These are phyloP conservation scores for Agrotis ipsilon DNA, from an alignment of 2,888 invertebrate genomes.

Conservation along the genomic window DNA sequence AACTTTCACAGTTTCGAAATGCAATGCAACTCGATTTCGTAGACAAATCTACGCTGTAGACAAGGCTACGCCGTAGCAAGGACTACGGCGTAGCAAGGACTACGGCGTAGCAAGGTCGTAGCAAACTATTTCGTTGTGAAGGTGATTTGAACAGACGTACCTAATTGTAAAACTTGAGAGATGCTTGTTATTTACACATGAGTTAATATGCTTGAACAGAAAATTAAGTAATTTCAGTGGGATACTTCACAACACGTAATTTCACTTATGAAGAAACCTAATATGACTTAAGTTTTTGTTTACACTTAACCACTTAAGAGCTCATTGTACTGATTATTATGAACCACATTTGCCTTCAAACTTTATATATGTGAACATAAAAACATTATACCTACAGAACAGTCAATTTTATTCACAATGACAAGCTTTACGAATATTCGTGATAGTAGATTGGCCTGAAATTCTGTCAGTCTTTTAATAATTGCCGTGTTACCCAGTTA, in stretches of 20 bases:
- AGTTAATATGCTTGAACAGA: conserved; percentile 27
- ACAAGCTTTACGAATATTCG: too few species aligned
- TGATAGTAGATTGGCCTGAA: too few species aligned
- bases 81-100: conserved; percentile 15
- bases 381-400: too few species aligned
- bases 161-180: conserved; percentile 44
- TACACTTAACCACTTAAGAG: neutral
- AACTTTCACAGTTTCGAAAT: conserved; percentile 27
- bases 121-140: conserved; percentile 43
- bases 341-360: neutral
- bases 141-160: conserved; percentile 33
- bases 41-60: conserved; percentile 39
- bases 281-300: neutral
- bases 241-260: conserved; percentile 2
- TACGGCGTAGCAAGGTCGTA: conserved; percentile 47
- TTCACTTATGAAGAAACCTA: conserved; percentile 12
- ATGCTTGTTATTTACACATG: conserved; percentile 42
- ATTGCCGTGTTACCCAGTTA: too few species aligned
- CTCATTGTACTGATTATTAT: neutral
- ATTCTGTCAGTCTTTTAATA: too few species aligned
- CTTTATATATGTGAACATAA: too few species aligned
- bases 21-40: conserved; percentile 26
- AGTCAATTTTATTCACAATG: too few species aligned
- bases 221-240: conserved; percentile 31
- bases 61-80: conserved; percentile 37